Base-by-base conservation (phyloP, 2,888 invertebrate genomes). In the Hydrotaea diabolus region DNA sequence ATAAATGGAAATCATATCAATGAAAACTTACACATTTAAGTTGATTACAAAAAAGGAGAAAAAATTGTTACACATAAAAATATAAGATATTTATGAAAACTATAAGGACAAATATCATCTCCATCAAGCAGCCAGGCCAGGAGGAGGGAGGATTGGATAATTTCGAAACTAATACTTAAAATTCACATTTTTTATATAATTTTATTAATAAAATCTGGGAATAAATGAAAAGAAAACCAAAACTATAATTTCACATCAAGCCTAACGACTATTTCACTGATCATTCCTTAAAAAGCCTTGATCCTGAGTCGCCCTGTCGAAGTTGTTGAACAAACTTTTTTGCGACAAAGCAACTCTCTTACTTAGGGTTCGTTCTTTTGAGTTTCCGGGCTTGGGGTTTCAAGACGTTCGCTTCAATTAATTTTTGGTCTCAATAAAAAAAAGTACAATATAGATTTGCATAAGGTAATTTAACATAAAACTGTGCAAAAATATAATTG, bases 241-340 rank as follows among this genome's bases (percentile, higher is more conserved):
- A 72, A 74, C 21, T 23, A 39, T 46, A 39, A 23, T 46, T 43
- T 46, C n/a, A 43, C 39, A 39, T 59, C 23, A 23, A 55, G 46
- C 71, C 17, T 74, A 74, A 83, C 77, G 80, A 83, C 77, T 64
- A 7, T 43, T 39, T 13, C 15, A 7, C 36, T 71, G 19, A 55
- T 21, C 2, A n/a, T 39, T 66, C 71, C 39, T 11, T 15, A 76
- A 71, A 62, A 71, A 62, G 69, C 62, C 21, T 71, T 46, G 59
- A 71, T 62, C 21, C 57, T 31, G 75, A 77, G 59, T 53, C 53
- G 43, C 77, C 31, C 21, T 55, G 75, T 75, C 19, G n/a, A 71
- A 26, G 55, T 80, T 78, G 75, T 81, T 78, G 71, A 78, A 78
- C 77, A 80, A 77, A 62, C 69, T 74, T 71, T 77, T 80, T 71